Evolutionary conservation across 2,888 invertebrate genomes (phyloP), one percentile per base, ranked within the genome.

Genomic region (Oscheius onirici): DNA sequence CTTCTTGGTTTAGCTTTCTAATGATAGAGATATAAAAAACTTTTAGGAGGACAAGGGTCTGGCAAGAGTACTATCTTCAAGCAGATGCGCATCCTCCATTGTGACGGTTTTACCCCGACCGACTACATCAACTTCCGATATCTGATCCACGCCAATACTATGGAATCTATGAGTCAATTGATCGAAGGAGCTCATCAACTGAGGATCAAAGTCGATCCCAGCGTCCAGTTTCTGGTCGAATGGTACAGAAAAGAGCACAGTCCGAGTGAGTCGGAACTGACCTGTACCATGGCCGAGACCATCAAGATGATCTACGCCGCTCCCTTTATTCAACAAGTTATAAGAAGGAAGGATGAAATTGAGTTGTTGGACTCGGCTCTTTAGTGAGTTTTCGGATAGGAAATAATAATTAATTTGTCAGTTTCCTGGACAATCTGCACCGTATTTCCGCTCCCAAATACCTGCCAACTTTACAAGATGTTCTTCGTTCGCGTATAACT

Each of bases 351-450:
- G 91, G 93, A 97, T 90, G 97, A 99, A 90, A 97, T 97, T 91
- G 97, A 97, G 90, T 92, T 99, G 88, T 96, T 97, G 88, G 97
- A 99, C 91, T 97, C 97, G 87, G 97, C 97, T 89, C 96, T 96
- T 93, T 99, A 99, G 97, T 97, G 91, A 92, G 93, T 91, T 15
- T 8, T 22, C 43, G 20, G 22, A 3, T 11, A 6, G 2, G n/a
- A n/a, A n/a, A n/a, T 17, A 24, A 11, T 46, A n/a, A 43, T 34
- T 54, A 5, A n/a, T 26, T 22, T 11, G 52, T 54, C 20, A 97
- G 97, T 91, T 99, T 97, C 92, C 92, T 97, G 91, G 94, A 94
- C 92, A 95, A 95, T 91, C 93, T 97, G 90, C 95, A 95, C 91
- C 93, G 97, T 91, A 95, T 97, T 90, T 93, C 95, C 90, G 93